phyloP scores from a whole-genome alignment of 2,113 vertebrate genomes.

The Suncus etruscus region DNA sequence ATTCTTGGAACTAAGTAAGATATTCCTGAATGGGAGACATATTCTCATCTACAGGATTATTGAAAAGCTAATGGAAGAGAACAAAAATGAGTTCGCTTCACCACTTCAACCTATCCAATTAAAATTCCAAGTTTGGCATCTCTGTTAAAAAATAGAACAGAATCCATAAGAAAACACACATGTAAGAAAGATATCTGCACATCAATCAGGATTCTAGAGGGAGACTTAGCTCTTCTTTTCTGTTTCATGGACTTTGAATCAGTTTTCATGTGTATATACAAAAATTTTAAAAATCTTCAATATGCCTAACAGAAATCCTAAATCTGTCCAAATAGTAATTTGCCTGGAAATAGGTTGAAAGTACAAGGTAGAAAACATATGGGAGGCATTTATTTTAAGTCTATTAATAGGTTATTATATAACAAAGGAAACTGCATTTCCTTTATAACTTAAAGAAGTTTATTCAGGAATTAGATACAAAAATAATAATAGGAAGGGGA shows the following conservation, averaged over 20 bases:
- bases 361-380: background rate
- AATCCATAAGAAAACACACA: background rate
- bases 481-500: background rate
- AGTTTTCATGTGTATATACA: conserved; percentile 25
- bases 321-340: background rate
- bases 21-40: conserved; percentile 26
- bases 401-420: background rate
- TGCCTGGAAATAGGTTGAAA: conserved; percentile 13
- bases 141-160: background rate
- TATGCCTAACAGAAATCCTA: background rate
- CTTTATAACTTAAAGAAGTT: background rate
- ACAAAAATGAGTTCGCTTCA: background rate
- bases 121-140: conserved; percentile 38
- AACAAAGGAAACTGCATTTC: background rate
- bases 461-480: background rate
- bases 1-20: conserved; percentile 36
- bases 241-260: background rate
- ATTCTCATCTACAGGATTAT: background rate
- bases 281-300: conserved; percentile 15
- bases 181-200: background rate
- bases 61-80: conserved; percentile 18
- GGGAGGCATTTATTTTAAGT: background rate
- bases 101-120: background rate
- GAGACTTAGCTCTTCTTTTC: background rate
- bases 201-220: background rate